Evolutionary conservation across 2,113 vertebrate species (phyloP).

Genomic region (Microcebus jonahi): DNA sequence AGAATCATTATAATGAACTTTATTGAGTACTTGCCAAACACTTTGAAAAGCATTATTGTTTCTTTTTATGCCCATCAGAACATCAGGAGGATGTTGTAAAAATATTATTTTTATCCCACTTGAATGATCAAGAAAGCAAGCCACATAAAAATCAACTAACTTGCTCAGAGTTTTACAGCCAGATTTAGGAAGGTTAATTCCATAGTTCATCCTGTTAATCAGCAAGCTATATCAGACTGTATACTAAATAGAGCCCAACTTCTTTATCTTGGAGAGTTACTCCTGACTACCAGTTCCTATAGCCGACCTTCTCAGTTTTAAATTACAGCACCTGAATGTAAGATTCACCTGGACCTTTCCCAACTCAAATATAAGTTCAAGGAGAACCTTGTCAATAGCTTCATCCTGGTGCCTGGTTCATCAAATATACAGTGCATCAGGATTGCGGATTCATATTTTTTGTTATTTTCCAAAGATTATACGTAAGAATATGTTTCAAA

Average conservation of each 20-base stretch:
- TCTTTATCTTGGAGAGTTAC: neutral
- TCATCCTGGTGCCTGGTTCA: rapidly evolving
- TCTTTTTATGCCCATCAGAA: neutral
- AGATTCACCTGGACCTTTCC: neutral
- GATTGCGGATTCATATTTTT: neutral
- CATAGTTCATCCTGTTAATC: neutral
- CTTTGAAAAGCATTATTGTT: neutral
- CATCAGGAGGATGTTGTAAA: neutral
- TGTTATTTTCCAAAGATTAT: neutral
- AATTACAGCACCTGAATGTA: neutral
- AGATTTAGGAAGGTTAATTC: neutral
- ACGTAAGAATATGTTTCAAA: neutral
- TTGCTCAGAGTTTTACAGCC: neutral
- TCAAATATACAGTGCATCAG: neutral
- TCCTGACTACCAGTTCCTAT: too few relatives aligned
- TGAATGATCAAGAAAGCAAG: neutral
- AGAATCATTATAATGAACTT: neutral
- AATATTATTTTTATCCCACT: neutral
- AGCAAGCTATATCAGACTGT: neutral
- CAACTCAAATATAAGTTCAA: neutral
- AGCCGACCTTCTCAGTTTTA: neutral
- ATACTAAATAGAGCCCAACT: neutral
- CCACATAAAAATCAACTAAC: neutral
- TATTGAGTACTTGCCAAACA: neutral
- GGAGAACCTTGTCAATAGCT: rapidly evolving